Evolutionary conservation across 2,888 invertebrate species (phyloP), one percentile per base, ranked within the genome.

Genomic region (Tetranychus piercei): DNA sequence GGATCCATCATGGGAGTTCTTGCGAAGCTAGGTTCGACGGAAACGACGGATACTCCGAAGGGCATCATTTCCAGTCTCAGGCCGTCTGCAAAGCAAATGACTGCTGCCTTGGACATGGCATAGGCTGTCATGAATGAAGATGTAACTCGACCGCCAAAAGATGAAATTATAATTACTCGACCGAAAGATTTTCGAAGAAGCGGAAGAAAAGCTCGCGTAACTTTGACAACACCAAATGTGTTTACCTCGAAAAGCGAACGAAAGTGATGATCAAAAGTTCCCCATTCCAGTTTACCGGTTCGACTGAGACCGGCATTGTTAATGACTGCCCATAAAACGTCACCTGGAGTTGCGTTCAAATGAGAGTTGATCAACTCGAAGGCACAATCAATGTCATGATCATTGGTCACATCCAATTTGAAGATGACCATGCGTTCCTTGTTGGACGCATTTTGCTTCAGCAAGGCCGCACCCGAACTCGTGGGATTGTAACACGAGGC

Each of bases 101-200:
- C 79, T 77, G 82, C 84, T 78, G 83, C 83, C 78, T 84, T 84
- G 71, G 82, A 81, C 11, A 83, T 83, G 11, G 82, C 81, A 77
- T 84, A 84, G n/a, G 83, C 83, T 55, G 83, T 82, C 44, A 83
- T 78, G 4, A 83, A 83, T 45, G 83, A 78, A 77, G 83, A 81
- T 0, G 82, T 80, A 67, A 82, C 76, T 45, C 81, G 78, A n/a
- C 82, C 83, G 72, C 82, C 80, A 7, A 82, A 81, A 77, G 82
- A 82, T 15, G 82, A 81, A 1, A 82, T 80, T 71, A 82, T 82
- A 6, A 84, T 79, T 65, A 84, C 80, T 72, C 84, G 79, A 55
- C 84, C 84, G 44, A 6, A n/a, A 6, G 44, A 64, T 18, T 9
- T 44, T 23, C 74, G 70, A 9, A 74, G 22, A 15, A 74, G 55